phyloP scores from a whole-genome alignment of 2,888 invertebrate species.

The Hydrotaea diabolus region DNA sequence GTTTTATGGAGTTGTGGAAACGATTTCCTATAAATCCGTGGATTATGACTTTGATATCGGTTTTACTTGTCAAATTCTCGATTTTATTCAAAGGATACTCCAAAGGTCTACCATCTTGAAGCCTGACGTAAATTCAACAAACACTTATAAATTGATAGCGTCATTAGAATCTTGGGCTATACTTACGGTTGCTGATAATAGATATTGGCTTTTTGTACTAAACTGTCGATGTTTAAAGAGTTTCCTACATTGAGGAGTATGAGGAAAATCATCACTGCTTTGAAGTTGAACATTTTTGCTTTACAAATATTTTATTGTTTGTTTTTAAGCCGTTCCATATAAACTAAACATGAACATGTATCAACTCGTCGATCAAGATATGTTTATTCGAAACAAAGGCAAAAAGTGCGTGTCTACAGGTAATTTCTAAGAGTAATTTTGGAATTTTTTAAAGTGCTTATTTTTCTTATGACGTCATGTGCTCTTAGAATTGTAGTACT shows the following conservation, averaged over 20 bases:
- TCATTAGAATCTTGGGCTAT: not conserved
- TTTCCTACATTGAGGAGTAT: not conserved
- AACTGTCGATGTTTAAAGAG: conserved; percentile 1
- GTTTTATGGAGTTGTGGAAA: conserved; percentile 74
- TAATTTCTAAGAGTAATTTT: not conserved
- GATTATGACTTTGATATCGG: conserved; percentile 76
- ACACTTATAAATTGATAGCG: not conserved
- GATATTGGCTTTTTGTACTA: conserved; percentile 70
- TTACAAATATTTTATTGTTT: conserved; percentile 11
- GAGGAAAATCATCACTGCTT: not conserved
- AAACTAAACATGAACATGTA: not conserved
- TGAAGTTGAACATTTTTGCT: conserved; percentile 14
- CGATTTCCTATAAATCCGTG: conserved; percentile 78
- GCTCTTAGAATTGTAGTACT: too few relatives aligned
- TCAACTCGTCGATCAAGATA: conserved; percentile 21
- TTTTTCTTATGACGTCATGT: not conserved
- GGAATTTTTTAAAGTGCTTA: not conserved
- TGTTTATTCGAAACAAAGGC: not conserved
- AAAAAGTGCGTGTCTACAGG: conserved; percentile 11
- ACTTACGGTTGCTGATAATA: conserved; percentile 73
- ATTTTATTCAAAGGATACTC: conserved; percentile 71
- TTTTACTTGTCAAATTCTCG: conserved; percentile 61
- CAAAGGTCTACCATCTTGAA: conserved; percentile 52
- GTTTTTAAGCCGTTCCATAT: not conserved
- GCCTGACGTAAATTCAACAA: conserved; percentile 58